Percentiles rank a stretch among this genome's conserved stretches.
phyloP scores from a whole-genome alignment of 2,888 invertebrate species.

The Dicycla oo region DNA sequence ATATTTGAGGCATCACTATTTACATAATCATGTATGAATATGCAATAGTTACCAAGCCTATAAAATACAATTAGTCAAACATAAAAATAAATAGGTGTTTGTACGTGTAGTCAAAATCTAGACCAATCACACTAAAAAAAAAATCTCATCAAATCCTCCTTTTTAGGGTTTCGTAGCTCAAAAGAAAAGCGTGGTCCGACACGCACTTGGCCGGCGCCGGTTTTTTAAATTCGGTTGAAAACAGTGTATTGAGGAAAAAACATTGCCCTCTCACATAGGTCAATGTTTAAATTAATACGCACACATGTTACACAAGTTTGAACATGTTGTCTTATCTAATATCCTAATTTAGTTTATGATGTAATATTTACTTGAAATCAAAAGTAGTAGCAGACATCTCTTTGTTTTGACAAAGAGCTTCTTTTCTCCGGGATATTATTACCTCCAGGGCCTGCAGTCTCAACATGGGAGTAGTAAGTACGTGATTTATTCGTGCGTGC shows the following conservation, averaged over 20 bases:
- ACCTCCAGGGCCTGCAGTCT: no score
- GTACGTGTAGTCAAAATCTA: not conserved
- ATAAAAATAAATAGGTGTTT: not conserved
- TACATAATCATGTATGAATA: no score
- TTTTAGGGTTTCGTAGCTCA: no score
- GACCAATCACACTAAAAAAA: not conserved
- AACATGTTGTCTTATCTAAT: slow-evolving; percentile 41
- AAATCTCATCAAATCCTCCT: no score
- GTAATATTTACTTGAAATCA: slow-evolving; percentile 12
- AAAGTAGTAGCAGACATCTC: not conserved
- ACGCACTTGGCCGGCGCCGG: no score
- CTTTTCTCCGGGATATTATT: no score
- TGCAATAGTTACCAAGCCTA: not conserved
- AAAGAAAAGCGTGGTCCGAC: no score
- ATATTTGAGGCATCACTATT: no score
- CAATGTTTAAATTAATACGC: slow-evolving; percentile 39
- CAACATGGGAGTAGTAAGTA: no score
- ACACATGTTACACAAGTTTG: slow-evolving; percentile 36
- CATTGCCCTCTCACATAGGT: slow-evolving; percentile 28
- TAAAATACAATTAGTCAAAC: not conserved
- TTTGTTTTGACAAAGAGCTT: not conserved
- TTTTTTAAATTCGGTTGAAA: not conserved
- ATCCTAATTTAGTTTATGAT: slow-evolving; percentile 40
- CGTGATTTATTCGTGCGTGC: no score
- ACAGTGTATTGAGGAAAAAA: not conserved